A percentile compares a stretch with the other conserved stretches of the same genome.
Conservation (phyloP, 2,797 vertebrate species). For the Chlorospingus semifuscus region DNA sequence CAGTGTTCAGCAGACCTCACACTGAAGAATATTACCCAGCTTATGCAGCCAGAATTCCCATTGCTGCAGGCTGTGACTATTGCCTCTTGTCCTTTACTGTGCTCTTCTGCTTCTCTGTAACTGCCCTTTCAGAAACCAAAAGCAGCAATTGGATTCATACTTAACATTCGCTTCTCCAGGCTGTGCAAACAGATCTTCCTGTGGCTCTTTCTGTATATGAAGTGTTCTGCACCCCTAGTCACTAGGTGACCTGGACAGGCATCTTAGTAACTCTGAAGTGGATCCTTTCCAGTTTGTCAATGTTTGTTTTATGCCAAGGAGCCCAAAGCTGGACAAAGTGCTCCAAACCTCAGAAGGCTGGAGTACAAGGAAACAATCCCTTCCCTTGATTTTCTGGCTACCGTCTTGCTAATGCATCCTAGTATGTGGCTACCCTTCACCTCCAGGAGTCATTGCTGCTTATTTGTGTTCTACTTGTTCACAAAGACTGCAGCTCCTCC, state of each 20-base stretch:
- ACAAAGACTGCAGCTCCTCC: fast-evolving
- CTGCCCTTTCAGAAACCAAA: not conserved
- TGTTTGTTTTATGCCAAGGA: not conserved
- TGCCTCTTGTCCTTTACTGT: not conserved
- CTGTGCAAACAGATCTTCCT: not conserved
- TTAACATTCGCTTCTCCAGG: not conserved
- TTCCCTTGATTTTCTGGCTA: not conserved
- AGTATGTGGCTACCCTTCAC: not conserved
- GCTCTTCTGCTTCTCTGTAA: not conserved
- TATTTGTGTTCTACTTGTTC: not conserved
- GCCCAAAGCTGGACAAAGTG: not conserved
- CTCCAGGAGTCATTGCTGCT: not conserved
- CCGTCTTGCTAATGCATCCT: not conserved
- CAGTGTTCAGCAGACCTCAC: not conserved
- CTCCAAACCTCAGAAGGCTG: not conserved
- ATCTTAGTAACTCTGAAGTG: not conserved
- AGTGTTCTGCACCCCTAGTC: not conserved
- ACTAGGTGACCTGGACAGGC: not conserved
- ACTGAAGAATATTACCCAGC: not conserved
- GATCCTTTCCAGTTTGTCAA: not conserved
- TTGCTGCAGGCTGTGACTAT: not conserved
- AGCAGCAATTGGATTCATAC: not conserved
- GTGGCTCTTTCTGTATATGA: not conserved
- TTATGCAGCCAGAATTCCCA: not conserved
- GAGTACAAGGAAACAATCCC: not conserved